Base-by-base conservation (phyloP, 2,797 vertebrate genomes). In the Pelodytes ibericus region DNA sequence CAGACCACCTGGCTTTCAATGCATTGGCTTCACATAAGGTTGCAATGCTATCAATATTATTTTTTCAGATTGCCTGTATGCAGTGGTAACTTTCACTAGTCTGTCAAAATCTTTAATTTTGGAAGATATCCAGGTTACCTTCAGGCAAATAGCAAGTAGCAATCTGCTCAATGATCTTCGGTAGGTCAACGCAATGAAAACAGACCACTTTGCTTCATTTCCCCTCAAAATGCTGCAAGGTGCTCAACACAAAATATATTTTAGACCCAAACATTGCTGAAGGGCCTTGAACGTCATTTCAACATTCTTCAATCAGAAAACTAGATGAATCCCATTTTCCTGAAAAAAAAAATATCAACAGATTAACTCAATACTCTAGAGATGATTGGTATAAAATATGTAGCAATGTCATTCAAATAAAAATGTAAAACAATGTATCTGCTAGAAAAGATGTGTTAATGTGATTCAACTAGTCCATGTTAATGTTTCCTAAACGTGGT, bases 101-200 rank as follows among this genome's bases (percentile, higher is more conserved):
- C 18, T 44, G 8, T 24, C 36, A 27, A 10, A 65, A 47, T 36
- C 24, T 24, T 47, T 7, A 13, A 18, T 47, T 26, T 29, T 65
- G 63, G 63, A 65, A 20, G 26, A 24, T 47, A 24, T 39, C 63
- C 63, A 65, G n/a, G 6, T 13, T 25, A n/a, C 61, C 63, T 39
- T 3, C 0, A 69, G 66, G 51, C 66, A 30, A 20, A 31, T 36
- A 56, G 8, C 66, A 31, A 22, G 15, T 18, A 69, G 66, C 47
- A 33, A 11, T 56, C 27, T 16, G 25, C 24, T 69, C 47, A 22
- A 44, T 56, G 66, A 69, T 69, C 47, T 15, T 51, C 22, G 47
- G 20, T 25, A 51, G 44, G 41, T 68, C 65, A 68, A 5, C 20
- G 66, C 29, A 56, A 69, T 69, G 41, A 69, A 68, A 69, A 69